Base-by-base conservation (phyloP, 2,113 vertebrate genomes). In the Trichechus manatus region DNA sequence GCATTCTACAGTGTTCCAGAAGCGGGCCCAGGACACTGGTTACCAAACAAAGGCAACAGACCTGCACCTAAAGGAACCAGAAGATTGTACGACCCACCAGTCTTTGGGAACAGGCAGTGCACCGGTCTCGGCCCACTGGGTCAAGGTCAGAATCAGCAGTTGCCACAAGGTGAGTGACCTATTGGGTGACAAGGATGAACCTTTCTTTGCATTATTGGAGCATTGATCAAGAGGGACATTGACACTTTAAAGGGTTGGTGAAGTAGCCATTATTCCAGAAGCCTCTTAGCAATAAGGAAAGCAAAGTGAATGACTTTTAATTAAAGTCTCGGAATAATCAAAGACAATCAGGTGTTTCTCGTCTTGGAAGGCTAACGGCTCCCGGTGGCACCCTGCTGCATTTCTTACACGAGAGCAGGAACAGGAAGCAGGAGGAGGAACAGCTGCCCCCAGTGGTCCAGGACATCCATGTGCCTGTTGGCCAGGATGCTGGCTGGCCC, bases 81-180 rank as follows among this genome's bases (percentile, higher is more conserved):
- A 13, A 4, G 1, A n/a, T 36, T 33, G 2, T 53, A 15, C 2
- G 9, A 25, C 5, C 0, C 7, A 0, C 7, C 3, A 0, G 0
- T 25, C 66, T 27, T 1, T 17, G 8, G 22, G 36, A 47, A 50
- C 29, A 11, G 25, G 66, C 0, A 1, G 1, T 33, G 8, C 8
- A 0, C 10, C 19, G 0, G 5, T 25, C 74, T 19, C 0, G 0
- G 23, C 29, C 10, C 50, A 31, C 1, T 2, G 22, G 81, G 22
- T 33, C 17, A 1, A 0, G 13, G 4, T 5, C 50, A 68, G 47
- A 59, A 44, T 42, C 20, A 33, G 72, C 17, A 17, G 29, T 9
- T 31, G 23, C 33, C 74, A 15, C 36, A 8, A 3, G 31, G 25
- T 3, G 44, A 23, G 3, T 29, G 3, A 22, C 10, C 22, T 6